These are phyloP conservation scores for Fundulus diaphanus DNA, from an alignment of 2,797 vertebrate genomes.

Conservation along the genomic window DNA sequence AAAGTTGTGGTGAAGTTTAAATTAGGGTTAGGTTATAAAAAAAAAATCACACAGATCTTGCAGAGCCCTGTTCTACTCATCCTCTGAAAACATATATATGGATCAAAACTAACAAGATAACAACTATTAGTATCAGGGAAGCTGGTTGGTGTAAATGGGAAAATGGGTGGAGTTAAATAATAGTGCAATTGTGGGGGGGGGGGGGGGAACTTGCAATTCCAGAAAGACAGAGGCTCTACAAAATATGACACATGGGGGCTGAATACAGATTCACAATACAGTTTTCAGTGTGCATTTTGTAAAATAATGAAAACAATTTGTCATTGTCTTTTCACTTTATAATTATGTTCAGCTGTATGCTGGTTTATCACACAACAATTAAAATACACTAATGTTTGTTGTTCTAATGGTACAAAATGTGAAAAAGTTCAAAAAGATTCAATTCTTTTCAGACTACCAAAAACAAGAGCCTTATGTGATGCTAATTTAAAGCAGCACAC, in stretches of 20 bases:
- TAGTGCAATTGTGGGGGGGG: no score
- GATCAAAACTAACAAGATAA: background rate
- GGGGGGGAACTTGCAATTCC: background rate
- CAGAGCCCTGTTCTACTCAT: background rate
- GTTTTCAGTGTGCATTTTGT: background rate
- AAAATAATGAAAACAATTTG: background rate
- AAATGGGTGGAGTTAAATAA: background rate
- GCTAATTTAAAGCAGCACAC: background rate
- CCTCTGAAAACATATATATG: background rate
- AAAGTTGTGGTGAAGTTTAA: background rate
- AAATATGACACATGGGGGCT: background rate
- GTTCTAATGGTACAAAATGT: background rate
- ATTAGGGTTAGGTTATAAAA: background rate
- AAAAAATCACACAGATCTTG: background rate
- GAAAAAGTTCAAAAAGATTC: background rate
- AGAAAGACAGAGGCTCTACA: background rate
- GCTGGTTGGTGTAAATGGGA: background rate
- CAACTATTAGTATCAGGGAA: background rate
- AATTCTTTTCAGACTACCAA: background rate
- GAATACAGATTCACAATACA: background rate
- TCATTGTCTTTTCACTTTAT: no score
- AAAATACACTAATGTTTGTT: background rate
- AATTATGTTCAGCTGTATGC: background rate
- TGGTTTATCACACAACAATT: background rate
- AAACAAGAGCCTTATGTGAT: background rate